These are phyloP conservation scores for Hemichromis elongatus DNA, from an alignment of 2,113 vertebrate species.

Conservation along the genomic window DNA sequence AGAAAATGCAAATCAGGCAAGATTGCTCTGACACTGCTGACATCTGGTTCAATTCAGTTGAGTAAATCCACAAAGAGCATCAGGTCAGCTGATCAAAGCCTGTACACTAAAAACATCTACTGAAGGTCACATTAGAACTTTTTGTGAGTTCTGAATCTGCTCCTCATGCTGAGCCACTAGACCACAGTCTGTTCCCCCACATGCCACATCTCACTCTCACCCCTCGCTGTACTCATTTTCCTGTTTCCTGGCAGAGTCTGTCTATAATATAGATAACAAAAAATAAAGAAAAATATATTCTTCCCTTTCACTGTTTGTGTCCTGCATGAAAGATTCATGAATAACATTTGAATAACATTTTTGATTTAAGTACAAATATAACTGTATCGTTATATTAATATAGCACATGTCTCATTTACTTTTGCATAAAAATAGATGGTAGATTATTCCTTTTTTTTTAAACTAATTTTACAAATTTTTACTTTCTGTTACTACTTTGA, in stretches of 20 bases:
- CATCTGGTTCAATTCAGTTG: not conserved
- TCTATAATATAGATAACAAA: not conserved
- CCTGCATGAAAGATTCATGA: not conserved
- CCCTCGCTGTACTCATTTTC: not conserved
- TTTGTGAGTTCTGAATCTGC: not conserved
- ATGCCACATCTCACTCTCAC: not conserved
- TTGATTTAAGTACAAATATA: not conserved
- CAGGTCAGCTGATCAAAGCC: not conserved
- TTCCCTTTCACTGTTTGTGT: not conserved
- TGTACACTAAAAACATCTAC: not conserved
- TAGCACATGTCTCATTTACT: not conserved
- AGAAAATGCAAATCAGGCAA: not conserved
- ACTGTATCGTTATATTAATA: not conserved
- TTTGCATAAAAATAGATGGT: not conserved
- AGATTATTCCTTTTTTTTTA: rapidly evolving
- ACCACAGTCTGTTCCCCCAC: not conserved
- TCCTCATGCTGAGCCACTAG: not conserved
- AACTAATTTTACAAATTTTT: no score
- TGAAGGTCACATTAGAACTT: not conserved
- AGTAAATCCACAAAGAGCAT: not conserved
- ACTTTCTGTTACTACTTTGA: not conserved
- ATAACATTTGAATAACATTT: not conserved
- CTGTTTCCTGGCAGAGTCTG: rapidly evolving
- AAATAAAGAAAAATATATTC: not conserved
- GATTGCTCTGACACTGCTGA: rapidly evolving